phyloP scores from a whole-genome alignment of 2,113 vertebrate species.

The Proteles cristata region DNA sequence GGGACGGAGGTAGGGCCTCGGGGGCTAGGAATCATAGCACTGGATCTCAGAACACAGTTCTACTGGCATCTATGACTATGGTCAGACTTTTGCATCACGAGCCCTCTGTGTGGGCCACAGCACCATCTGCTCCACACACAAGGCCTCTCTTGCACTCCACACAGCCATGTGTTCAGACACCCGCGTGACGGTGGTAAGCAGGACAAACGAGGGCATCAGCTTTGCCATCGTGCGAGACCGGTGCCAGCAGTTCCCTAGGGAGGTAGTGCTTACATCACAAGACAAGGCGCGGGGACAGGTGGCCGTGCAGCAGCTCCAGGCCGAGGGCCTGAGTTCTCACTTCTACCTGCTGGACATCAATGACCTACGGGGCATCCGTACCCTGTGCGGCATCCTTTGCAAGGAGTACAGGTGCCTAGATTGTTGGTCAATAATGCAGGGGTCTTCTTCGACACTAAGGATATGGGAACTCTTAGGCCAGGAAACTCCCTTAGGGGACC shows the following conservation, averaged over 20 bases:
- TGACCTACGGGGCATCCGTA: slow-evolving; percentile 88
- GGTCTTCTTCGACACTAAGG: slow-evolving; percentile 93
- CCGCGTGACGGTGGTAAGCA: slow-evolving; percentile 93
- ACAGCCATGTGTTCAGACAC: slow-evolving; percentile 57
- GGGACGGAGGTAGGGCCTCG: too few species aligned
- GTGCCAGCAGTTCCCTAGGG: slow-evolving; percentile 89
- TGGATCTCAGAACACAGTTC: too few species aligned
- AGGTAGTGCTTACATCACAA: slow-evolving; percentile 87
- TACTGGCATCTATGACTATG: too few species aligned
- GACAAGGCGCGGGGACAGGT: slow-evolving; percentile 85
- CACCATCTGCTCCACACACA: too few species aligned
- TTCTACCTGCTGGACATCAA: slow-evolving; percentile 94
- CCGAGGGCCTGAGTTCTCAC: slow-evolving; percentile 86
- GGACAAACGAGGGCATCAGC: slow-evolving; percentile 94
- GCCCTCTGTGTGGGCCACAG: too few species aligned
- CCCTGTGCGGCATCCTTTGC: slow-evolving; percentile 88
- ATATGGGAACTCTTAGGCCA: too few species aligned
- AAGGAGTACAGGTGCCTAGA: slow-evolving; percentile 92
- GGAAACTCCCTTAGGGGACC: too few species aligned
- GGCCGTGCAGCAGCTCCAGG: slow-evolving; percentile 86
- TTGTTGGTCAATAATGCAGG: slow-evolving; percentile 95
- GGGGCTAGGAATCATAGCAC: too few species aligned
- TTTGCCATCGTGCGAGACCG: slow-evolving; percentile 89
- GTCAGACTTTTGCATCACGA: too few species aligned
- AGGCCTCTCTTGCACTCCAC: rapidly evolving